phyloP scores from a whole-genome alignment of 1,140 invertebrate genomes.

The Agrypnia vestita region DNA sequence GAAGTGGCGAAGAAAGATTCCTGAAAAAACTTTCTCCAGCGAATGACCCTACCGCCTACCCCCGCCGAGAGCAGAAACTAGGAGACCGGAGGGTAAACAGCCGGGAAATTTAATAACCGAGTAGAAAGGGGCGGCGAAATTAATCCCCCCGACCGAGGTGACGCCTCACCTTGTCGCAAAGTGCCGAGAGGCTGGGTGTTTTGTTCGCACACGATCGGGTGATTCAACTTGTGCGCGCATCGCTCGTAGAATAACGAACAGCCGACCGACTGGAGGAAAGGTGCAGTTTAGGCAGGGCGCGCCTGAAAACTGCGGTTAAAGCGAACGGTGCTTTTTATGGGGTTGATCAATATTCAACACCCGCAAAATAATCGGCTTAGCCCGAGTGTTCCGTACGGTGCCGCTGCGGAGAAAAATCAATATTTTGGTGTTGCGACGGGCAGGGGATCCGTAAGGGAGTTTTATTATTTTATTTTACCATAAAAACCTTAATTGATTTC shows the following conservation, averaged over 20 bases:
- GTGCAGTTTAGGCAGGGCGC: neutral
- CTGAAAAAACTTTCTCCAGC: neutral
- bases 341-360: neutral
- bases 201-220: constrained; percentile 3
- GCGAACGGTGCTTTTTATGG: neutral
- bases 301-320: neutral
- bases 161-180: constrained; percentile 19
- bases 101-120: constrained; percentile 17
- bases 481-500: neutral
- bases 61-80: neutral
- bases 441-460: neutral
- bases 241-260: neutral
- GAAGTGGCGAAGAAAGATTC: constrained; percentile 12
- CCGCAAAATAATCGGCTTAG: neutral
- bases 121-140: constrained; percentile 8
- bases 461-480: constrained; percentile 4
- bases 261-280: neutral
- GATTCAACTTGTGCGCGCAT: neutral
- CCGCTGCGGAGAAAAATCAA: constrained; percentile 37
- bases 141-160: neutral
- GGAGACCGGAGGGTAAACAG: neutral
- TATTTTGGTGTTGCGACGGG: constrained; percentile 13
- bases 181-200: neutral
- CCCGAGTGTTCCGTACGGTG: neutral
- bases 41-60: constrained; percentile 10